phyloP scores from a whole-genome alignment of 2,113 vertebrate species.

The Chaenogobius annularis region DNA sequence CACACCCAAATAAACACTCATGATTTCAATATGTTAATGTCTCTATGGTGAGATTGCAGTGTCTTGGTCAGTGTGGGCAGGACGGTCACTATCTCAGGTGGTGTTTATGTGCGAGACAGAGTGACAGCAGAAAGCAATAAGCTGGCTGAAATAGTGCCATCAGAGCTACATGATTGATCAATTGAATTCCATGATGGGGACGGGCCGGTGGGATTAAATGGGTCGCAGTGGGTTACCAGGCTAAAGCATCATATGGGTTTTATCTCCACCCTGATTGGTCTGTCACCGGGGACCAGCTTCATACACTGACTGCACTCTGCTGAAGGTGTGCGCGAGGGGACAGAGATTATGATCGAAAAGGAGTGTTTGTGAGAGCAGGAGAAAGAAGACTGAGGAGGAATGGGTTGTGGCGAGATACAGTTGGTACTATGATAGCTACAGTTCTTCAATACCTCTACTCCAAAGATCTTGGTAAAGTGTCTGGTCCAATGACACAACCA shows the following conservation, averaged over 20 bases:
- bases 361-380: conserved; percentile 54
- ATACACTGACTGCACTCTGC: conserved; percentile 69
- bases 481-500: background rate
- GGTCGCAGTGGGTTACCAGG: conserved; percentile 96
- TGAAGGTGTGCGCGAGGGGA: conserved; percentile 43
- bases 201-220: conserved; percentile 99
- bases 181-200: conserved; percentile 99
- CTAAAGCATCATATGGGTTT: conserved; percentile 97
- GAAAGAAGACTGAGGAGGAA: conserved; percentile 53
- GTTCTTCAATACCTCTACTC: background rate
- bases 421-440: background rate
- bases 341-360: conserved; percentile 66
- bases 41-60: conserved; percentile 39
- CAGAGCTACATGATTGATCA: conserved; percentile 99
- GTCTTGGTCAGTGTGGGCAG: conserved; percentile 38
- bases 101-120: conserved; percentile 49
- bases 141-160: conserved; percentile 99
- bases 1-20: conserved; percentile 43
- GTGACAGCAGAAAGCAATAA: conserved; percentile 92
- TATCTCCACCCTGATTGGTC: conserved; percentile 97
- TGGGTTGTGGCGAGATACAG: background rate
- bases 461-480: background rate
- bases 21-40: conserved; percentile 58
- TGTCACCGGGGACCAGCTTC: conserved; percentile 96
- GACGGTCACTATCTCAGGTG: conserved; percentile 34